Evolutionary conservation across 2,113 vertebrate genomes (phyloP), one percentile per base, ranked within the genome.

Genomic region (Barnardius zonarius): DNA sequence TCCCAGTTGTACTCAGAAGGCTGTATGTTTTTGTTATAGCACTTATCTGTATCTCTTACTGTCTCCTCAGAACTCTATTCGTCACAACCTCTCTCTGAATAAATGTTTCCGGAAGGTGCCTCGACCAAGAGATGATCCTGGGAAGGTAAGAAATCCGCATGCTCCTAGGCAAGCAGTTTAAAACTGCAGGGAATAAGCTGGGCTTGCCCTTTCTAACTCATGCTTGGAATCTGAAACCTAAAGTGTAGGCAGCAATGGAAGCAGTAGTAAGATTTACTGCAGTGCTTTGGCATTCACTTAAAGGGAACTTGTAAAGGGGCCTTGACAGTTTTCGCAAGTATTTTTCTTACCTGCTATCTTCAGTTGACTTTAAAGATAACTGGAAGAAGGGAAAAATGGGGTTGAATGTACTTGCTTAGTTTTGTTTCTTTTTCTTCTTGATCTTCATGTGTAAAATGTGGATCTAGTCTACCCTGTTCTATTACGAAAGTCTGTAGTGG

Each of bases 91-190:
- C 76, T 99, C 99, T 31, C 98, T 99, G 67, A 99, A 99, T 96
- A 99, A 99, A 97, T 99, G 99, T 97, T 99, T 99, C 98, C 98
- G 99, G 96, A 99, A 99, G 97, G 98, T 99, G 96, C 99, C 99
- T 95, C 98, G 99, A 66, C 99, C 99, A 3, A 98, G 99, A 74
- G 99, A 97, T 49, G 99, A 99, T 97, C 99, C 99, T 24, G 99
- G 99, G 77, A 99, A 99, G 98, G 99, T 99, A 93, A 99, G 98
- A 79, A 30, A 20, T 69, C 84, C 59, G 39, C n/a, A 2, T 66
- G 54, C 30, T 96, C 25, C 83, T 67, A 46, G 88, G 28, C 44
- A 84, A 63, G 84, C 81, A 86, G 62, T 94, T 91, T 93, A 82
- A 89, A 94, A 88, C 81, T 89, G 70, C 57, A 79, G 59, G 83